phyloP scores from a whole-genome alignment of 2,113 vertebrate species.

The Cryptotis parvus region DNA sequence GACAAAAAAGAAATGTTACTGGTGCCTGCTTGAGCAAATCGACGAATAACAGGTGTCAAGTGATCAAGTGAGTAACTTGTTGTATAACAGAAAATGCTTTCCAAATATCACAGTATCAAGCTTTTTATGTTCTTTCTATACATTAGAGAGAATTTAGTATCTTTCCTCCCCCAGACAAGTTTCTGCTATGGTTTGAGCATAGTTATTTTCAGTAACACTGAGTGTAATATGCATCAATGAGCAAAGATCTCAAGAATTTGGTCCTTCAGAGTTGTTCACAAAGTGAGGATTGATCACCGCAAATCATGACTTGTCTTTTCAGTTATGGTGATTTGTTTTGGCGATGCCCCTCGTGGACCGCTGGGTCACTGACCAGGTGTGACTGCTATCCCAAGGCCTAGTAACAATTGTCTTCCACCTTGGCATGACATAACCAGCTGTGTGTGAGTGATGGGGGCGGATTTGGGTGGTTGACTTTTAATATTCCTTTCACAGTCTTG shows the following conservation, averaged over 20 bases:
- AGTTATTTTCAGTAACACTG: slow-evolving; percentile 53
- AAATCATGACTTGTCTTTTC: not conserved
- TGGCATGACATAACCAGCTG: not conserved
- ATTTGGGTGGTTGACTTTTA: not conserved
- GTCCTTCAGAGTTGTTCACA: slow-evolving; percentile 3
- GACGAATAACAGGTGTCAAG: too few species aligned
- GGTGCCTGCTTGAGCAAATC: too few species aligned
- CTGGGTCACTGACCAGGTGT: not conserved
- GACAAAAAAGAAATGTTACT: too few species aligned
- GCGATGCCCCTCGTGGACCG: not conserved
- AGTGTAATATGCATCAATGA: slow-evolving; percentile 51
- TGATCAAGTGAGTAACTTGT: slow-evolving; percentile 62
- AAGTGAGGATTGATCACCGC: slow-evolving; percentile 15
- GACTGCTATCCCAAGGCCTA: not conserved
- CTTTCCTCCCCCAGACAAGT: not conserved
- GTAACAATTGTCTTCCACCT: not conserved
- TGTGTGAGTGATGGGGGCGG: not conserved
- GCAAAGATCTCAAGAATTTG: slow-evolving; percentile 41
- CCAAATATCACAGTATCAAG: slow-evolving; percentile 69
- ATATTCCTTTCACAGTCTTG: not conserved
- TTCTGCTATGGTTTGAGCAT: slow-evolving; percentile 34
- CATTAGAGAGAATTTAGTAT: slow-evolving; percentile 50
- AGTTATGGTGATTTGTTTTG: not conserved
- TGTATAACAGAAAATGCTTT: slow-evolving; percentile 76
- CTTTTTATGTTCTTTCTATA: slow-evolving; percentile 58